These are phyloP conservation scores for Bombus confusus DNA, from an alignment of 1,140 invertebrate species.

Conservation along the genomic window DNA sequence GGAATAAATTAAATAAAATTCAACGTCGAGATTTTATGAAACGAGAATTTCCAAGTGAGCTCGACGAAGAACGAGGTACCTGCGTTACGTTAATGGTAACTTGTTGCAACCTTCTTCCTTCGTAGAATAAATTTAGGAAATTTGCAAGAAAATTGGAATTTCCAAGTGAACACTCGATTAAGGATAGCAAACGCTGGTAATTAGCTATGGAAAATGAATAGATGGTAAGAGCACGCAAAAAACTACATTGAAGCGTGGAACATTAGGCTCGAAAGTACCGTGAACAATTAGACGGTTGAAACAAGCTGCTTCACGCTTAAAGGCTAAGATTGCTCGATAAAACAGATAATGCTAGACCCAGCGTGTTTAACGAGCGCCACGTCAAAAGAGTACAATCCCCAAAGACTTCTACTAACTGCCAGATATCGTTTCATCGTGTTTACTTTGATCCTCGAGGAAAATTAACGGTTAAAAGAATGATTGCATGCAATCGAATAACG, in stretches of 20 bases:
- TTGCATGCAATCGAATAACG: background rate
- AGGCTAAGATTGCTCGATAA: background rate
- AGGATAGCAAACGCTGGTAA: background rate
- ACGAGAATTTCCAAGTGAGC: background rate
- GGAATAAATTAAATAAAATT: background rate
- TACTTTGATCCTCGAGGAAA: too few species aligned
- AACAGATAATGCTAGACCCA: background rate
- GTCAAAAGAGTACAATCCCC: background rate
- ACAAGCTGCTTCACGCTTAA: background rate
- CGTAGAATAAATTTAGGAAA: background rate
- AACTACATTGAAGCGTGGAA: background rate
- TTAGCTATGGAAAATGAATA: background rate
- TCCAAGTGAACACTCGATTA: background rate
- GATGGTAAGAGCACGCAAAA: too few species aligned
- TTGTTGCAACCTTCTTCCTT: background rate
- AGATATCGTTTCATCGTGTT: constrained; percentile 7
- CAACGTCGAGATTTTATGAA: background rate
- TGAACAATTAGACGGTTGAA: background rate
- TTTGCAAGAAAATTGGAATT: background rate
- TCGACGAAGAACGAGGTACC: background rate
- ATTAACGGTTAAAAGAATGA: background rate
- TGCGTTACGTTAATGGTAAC: too few species aligned
- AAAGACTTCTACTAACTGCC: background rate
- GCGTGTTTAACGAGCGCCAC: background rate
- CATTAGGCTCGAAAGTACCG: background rate